Conservation (phyloP, 2,113 vertebrate species). For the Galemys pyrenaicus region DNA sequence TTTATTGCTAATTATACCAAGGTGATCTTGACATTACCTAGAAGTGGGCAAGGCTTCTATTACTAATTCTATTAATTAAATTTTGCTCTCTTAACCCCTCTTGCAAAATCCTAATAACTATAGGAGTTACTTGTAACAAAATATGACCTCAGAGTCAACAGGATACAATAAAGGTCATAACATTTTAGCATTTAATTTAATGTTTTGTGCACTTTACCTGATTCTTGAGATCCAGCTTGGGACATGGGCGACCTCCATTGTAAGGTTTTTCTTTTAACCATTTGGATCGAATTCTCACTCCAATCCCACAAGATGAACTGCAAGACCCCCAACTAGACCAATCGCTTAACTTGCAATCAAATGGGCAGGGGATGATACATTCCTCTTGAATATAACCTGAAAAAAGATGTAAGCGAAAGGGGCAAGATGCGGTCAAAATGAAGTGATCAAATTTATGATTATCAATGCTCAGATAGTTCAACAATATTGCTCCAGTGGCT, state of each 20-base stretch:
- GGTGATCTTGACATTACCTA: neutral
- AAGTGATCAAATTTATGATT: neutral
- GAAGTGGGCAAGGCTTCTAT: neutral
- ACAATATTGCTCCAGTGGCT: neutral
- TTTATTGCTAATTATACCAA: neutral
- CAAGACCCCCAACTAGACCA: conserved; percentile 96
- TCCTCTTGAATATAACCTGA: conserved; percentile 93
- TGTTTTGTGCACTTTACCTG: conserved; percentile 89
- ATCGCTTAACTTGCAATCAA: conserved; percentile 96
- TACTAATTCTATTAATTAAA: neutral
- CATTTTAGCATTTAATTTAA: neutral
- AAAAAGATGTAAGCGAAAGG: conserved; percentile 48
- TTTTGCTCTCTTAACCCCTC: neutral
- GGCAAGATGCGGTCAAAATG: neutral
- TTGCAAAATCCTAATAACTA: neutral
- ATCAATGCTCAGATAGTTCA: neutral
- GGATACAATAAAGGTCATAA: neutral
- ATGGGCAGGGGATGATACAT: conserved; percentile 93
- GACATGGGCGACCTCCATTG: conserved; percentile 95
- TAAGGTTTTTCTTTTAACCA: conserved; percentile 98
- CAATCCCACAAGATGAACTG: conserved; percentile 93
- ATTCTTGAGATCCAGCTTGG: conserved; percentile 96
- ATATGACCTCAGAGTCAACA: neutral
- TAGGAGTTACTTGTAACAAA: neutral
- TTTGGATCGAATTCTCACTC: conserved; percentile 92